phyloP scores from a whole-genome alignment of 2,797 vertebrate species.

The Arctocebus calabarensis region DNA sequence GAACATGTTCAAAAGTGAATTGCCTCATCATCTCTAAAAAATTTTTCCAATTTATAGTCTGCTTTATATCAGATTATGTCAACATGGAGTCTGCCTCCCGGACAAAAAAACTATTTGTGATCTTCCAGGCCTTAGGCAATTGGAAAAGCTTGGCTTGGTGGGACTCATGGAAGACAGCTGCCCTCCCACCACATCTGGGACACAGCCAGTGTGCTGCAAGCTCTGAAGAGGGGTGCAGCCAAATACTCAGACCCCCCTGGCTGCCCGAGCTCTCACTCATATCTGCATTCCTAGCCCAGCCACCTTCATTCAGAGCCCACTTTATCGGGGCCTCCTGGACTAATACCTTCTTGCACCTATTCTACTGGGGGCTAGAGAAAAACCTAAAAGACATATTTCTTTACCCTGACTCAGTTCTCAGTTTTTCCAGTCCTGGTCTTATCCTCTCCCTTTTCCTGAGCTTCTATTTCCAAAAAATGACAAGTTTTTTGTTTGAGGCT shows the following conservation, averaged over 20 bases:
- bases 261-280: accelerated
- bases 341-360: accelerated
- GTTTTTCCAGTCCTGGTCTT: neutral
- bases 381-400: neutral
- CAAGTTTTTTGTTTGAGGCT: neutral
- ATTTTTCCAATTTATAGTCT: neutral
- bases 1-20: neutral
- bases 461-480: neutral
- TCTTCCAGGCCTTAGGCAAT: neutral
- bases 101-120: accelerated
- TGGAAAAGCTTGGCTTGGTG: neutral
- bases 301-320: neutral
- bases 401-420: neutral
- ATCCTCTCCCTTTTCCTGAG: neutral
- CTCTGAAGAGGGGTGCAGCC: no score
- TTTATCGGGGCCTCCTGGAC: accelerated
- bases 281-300: neutral
- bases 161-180: accelerated
- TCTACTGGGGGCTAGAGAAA: accelerated
- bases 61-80: neutral
- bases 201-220: accelerated
- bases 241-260: neutral
- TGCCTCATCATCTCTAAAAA: neutral
- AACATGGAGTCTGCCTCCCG: neutral
- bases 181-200: neutral